These are phyloP conservation scores for Acanthosepion lycidas DNA, from an alignment of 2,888 invertebrate genomes.

Conservation along the genomic window DNA sequence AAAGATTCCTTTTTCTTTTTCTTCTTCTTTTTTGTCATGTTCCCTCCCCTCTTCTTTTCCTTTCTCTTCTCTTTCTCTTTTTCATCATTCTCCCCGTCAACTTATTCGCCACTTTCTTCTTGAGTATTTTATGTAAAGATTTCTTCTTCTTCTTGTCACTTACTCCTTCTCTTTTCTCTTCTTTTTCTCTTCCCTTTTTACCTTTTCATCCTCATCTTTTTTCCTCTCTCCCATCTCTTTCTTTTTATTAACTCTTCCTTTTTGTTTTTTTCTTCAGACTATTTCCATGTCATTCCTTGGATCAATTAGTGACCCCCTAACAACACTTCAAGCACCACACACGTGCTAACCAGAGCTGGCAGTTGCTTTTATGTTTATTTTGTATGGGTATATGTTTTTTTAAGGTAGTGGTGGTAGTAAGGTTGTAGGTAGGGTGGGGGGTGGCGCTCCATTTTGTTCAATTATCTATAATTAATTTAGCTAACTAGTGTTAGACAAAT, in stretches of 20 bases:
- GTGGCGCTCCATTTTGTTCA: neutral
- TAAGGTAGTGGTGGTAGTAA: neutral
- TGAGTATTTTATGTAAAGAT: no score
- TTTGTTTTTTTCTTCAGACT: neutral
- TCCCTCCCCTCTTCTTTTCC: neutral
- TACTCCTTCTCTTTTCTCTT: neutral
- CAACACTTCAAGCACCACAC: neutral
- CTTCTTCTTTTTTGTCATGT: neutral
- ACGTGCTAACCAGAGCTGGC: neutral
- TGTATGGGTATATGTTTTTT: neutral
- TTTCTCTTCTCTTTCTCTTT: neutral
- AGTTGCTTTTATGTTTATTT: neutral
- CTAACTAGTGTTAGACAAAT: neutral
- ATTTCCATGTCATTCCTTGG: neutral
- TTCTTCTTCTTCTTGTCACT: neutral
- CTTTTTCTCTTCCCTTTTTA: neutral
- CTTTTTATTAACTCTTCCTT: neutral
- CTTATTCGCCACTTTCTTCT: no score
- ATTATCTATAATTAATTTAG: neutral
- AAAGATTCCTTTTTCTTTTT: neutral
- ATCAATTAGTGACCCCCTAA: constrained; percentile 33
- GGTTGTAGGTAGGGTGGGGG: neutral
- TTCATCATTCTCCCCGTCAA: neutral
- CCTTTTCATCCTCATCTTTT: neutral
- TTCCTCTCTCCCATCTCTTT: neutral